Evolutionary conservation across 2,888 invertebrate species (phyloP).

Genomic region (Eupeodes latifasciatus): DNA sequence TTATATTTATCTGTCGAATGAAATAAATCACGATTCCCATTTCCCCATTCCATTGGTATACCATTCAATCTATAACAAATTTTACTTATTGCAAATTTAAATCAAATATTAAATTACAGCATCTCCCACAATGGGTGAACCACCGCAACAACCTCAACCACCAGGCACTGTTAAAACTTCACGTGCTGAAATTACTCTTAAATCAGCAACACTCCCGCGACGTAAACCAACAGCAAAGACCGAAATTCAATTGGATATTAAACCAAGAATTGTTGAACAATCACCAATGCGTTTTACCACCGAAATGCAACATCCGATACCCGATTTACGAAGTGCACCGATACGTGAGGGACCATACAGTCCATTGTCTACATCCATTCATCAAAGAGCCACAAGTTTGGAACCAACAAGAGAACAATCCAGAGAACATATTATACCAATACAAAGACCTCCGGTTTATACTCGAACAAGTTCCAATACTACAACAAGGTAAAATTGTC

Average conservation of each 20-base stretch:
- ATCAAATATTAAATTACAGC: slow-evolving; percentile 42
- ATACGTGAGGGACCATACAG: slow-evolving; percentile 83
- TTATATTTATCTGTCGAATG: slow-evolving; percentile 13
- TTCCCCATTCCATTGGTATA: slow-evolving; percentile 51
- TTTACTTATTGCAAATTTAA: background rate
- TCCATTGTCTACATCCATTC: slow-evolving; percentile 80
- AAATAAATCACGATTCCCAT: slow-evolving; percentile 52
- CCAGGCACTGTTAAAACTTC: slow-evolving; percentile 85
- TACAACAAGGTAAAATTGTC: slow-evolving; percentile 79
- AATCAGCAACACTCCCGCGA: slow-evolving; percentile 88
- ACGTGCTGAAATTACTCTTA: slow-evolving; percentile 88
- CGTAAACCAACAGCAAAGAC: slow-evolving; percentile 88
- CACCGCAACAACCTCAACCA: slow-evolving; percentile 45
- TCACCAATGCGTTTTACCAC: slow-evolving; percentile 86
- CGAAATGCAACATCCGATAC: slow-evolving; percentile 87
- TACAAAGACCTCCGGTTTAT: slow-evolving; percentile 85
- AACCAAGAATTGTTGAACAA: slow-evolving; percentile 82
- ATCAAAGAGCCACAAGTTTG: slow-evolving; percentile 85
- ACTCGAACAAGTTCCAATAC: slow-evolving; percentile 82
- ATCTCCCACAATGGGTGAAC: slow-evolving; percentile 63
- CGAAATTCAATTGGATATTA: slow-evolving; percentile 87
- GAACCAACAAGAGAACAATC: slow-evolving; percentile 85
- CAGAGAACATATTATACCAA: slow-evolving; percentile 89
- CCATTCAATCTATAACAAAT: background rate
- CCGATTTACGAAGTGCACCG: slow-evolving; percentile 84